Evolutionary conservation across 2,888 invertebrate genomes (phyloP), one percentile per base, ranked within the genome.

Genomic region (Brachylomia viminalis): DNA sequence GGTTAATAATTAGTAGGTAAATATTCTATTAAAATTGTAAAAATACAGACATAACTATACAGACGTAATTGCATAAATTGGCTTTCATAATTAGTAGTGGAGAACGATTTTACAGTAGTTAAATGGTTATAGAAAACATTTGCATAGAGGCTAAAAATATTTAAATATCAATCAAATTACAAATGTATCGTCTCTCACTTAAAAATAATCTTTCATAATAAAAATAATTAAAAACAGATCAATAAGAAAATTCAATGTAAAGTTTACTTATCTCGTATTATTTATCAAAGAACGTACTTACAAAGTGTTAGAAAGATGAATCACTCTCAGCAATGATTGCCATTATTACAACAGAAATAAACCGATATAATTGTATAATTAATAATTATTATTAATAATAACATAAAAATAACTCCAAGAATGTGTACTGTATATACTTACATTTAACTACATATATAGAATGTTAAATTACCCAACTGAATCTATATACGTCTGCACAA

Each of bases 231-330:
- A 74, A 80, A 85, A 80, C 73, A 72, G 75, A 80, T 81, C 30
- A 75, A 83, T 86, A 87, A 89, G 87, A 89, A 82, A 87, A 87
- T 89, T 88, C 87, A 86, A 89, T 87, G 73, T 78, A 84, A 87
- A 89, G 87, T 75, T 72, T 47, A 69, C 81, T 81, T 87, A 88
- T 20, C 38, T 33, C 72, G 2, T 79, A 80, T 74, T 81, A 80
- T 72, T 82, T 81, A 84, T 82, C 59, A 72, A 83, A 81, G 47
- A 75, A 82, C 72, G 8, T 82, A 82, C 79, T 77, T 84, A 82
- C 68, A 75, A 66, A 73, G 30, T 75, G 68, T 82, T 85, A 77
- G 56, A 74, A 79, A 86, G 85, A 87, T 86, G 85, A 88, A 86
- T 79, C 42, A 77, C 76, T 75, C 84, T 80, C 76, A 82, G 84